Percentiles rank a stretch among this genome's conserved stretches.
These are phyloP conservation scores for Leptura quadrifasciata DNA, from an alignment of 2,888 invertebrate species.

Conservation along the genomic window DNA sequence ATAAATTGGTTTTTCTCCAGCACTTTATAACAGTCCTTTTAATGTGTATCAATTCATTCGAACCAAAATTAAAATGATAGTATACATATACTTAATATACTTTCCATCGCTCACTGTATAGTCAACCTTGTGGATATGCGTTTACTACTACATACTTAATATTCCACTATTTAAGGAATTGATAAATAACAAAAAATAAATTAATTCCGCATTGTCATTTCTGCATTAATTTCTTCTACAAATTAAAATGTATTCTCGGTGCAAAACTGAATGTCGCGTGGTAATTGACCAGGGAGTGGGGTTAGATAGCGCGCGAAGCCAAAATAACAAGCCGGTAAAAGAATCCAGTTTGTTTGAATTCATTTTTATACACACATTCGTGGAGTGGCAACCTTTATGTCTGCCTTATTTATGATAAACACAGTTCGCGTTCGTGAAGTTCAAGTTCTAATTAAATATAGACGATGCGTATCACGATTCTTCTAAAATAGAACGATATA, in stretches of 20 bases:
- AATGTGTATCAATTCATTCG: no score
- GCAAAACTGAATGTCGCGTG: conserved; percentile 6
- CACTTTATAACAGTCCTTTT: no score
- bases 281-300: conserved; percentile 25
- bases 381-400: conserved; percentile 26
- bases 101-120: not conserved
- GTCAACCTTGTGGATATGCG: not conserved
- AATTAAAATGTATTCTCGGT: not conserved
- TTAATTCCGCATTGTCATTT: conserved; percentile 11
- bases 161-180: not conserved
- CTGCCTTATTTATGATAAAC: conserved; percentile 24
- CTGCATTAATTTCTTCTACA: not conserved
- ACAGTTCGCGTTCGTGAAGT: conserved; percentile 34
- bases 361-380: conserved; percentile 42
- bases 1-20: no score
- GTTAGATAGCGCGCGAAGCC: conserved; percentile 46
- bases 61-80: no score
- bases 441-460: conserved; percentile 14
- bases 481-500: not conserved
- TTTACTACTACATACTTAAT: not conserved
- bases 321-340: conserved; percentile 49
- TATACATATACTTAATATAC: no score
- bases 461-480: not conserved
- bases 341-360: conserved; percentile 46
- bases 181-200: not conserved